Percentiles rank a stretch among this genome's conserved stretches.
These are phyloP conservation scores for Venustaconcha ellipsiformis DNA, from an alignment of 1,140 invertebrate species.

Conservation along the genomic window DNA sequence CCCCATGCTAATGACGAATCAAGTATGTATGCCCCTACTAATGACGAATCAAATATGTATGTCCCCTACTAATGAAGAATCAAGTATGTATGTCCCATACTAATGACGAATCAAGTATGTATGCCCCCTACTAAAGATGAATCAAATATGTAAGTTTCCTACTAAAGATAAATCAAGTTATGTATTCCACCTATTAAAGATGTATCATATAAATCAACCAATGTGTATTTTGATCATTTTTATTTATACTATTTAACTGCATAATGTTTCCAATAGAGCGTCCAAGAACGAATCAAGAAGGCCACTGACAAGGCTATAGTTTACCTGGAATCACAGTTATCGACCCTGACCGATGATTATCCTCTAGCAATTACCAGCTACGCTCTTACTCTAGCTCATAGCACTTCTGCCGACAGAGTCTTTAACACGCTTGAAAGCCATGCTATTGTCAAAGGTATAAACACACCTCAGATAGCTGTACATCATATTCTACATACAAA, in stretches of 20 bases:
- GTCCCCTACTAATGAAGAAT: too few species aligned
- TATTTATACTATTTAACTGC: conserved; percentile 1
- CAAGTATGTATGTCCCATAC: too few species aligned
- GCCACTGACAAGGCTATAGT: conserved; percentile 82
- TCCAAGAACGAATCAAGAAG: conserved; percentile 70
- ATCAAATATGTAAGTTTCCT: too few species aligned
- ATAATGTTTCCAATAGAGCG: conserved; percentile 45
- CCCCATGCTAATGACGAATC: too few species aligned
- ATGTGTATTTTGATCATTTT: background rate
- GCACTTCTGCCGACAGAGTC: conserved; percentile 76
- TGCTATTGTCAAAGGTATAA: conserved; percentile 72
- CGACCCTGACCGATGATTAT: conserved; percentile 77
- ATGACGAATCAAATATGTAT: too few species aligned
- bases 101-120: too few species aligned
- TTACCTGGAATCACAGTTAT: conserved; percentile 82
- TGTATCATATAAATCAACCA: too few species aligned
- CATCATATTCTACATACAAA: too few species aligned
- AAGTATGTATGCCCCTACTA: too few species aligned
- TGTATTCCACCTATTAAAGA: too few species aligned
- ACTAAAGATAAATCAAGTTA: too few species aligned
- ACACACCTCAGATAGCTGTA: background rate
- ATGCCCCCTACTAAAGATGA: too few species aligned
- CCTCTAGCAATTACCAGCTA: conserved; percentile 73
- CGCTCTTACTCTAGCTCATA: conserved; percentile 79
- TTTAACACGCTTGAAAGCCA: conserved; percentile 76